phyloP scores from a whole-genome alignment of 1,140 invertebrate genomes.

The Goniozus legneri region DNA sequence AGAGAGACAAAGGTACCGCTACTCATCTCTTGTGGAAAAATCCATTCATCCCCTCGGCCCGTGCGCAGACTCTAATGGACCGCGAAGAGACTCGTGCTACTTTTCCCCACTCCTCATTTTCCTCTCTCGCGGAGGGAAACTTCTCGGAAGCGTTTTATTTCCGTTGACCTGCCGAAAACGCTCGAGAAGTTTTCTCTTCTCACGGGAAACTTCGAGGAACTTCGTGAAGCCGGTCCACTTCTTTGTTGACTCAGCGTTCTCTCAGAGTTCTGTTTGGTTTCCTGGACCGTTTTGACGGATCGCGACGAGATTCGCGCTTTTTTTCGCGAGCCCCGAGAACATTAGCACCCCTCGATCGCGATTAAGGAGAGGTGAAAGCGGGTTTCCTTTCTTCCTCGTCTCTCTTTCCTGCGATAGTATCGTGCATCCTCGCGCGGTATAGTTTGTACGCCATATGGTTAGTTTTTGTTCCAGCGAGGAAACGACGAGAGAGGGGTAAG shows the following conservation, averaged over 20 bases:
- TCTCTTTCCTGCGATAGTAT: conserved; percentile 14
- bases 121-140: not conserved
- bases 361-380: conserved; percentile 12
- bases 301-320: no score
- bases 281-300: no score
- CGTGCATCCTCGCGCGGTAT: conserved; percentile 23
- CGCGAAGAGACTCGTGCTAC: no score
- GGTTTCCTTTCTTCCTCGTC: conserved; percentile 16
- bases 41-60: no score
- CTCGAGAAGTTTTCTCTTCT: no score
- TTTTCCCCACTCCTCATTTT: no score
- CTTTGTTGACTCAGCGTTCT: not conserved
- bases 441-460: conserved; percentile 28
- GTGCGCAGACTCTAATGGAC: not conserved
- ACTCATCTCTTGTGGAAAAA: no score
- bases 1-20: no score
- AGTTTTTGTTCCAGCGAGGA: conserved; percentile 23
- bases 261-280: no score
- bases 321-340: no score
- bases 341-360: not conserved
- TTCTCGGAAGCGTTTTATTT: not conserved
- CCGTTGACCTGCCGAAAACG: no score
- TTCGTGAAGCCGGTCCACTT: not conserved
- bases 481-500: conserved; percentile 20
- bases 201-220: not conserved